Conservation (phyloP, 2,797 vertebrate genomes). For the Tympanoctomys barrerae region DNA sequence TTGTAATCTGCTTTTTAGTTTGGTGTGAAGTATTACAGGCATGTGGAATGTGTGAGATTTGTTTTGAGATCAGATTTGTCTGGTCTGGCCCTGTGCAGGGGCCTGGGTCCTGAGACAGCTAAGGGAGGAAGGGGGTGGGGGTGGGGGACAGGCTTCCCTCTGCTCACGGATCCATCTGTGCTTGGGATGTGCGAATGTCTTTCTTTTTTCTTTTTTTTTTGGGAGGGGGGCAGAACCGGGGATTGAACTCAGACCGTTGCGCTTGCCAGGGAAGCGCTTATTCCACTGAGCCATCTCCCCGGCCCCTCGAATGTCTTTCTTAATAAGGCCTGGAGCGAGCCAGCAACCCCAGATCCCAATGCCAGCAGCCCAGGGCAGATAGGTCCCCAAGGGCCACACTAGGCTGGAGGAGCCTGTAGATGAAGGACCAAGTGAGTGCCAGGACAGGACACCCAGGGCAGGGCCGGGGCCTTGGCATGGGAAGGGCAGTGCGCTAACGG, state of each 20-base stretch:
- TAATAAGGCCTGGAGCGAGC: slow-evolving; percentile 23
- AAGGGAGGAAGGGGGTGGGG: background rate
- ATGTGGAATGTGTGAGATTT: background rate
- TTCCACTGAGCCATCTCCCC: too few species aligned
- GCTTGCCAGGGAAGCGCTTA: too few species aligned
- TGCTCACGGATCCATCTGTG: background rate
- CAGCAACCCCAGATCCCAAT: slow-evolving; percentile 28
- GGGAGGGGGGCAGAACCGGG: too few species aligned
- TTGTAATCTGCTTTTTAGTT: background rate
- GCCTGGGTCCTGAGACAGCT: background rate
- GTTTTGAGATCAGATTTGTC: background rate
- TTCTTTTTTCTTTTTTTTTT: too few species aligned
- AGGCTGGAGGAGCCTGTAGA: slow-evolving; percentile 26
- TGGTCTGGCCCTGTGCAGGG: background rate
- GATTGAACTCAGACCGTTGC: too few species aligned
- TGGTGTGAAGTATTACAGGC: background rate
- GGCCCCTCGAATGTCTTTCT: background rate
- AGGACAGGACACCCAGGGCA: background rate
- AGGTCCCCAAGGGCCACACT: background rate
- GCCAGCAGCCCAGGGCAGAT: slow-evolving; percentile 12
- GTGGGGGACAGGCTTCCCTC: background rate
- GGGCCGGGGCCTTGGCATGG: background rate
- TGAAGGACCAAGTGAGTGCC: background rate
- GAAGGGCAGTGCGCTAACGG: background rate
- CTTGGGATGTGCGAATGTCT: background rate